A percentile compares a stretch with the other conserved stretches of the same genome.
phyloP scores from a whole-genome alignment of 2,888 invertebrate species.

The Heliconius ethilla region DNA sequence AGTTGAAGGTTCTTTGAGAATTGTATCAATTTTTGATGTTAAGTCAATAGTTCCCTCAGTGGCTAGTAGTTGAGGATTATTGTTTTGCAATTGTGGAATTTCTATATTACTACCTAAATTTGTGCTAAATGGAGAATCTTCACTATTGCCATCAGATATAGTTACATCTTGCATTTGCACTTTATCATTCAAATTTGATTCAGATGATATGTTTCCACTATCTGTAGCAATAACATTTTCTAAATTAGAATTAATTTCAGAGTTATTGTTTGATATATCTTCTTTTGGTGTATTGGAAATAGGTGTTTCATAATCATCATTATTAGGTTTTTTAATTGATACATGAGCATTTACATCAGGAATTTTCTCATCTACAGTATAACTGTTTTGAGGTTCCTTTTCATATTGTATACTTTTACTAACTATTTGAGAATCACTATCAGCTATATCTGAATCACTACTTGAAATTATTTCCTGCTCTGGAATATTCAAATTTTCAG shows the following conservation, averaged over 20 bases:
- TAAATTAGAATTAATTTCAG: conserved; percentile 35
- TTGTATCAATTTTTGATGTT: conserved; percentile 39
- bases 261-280: conserved; percentile 15
- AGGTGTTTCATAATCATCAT: background rate
- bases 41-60: conserved; percentile 39
- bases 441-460: background rate
- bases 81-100: conserved; percentile 45
- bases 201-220: conserved; percentile 21
- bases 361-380: background rate
- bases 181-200: conserved; percentile 52
- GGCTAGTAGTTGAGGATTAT: conserved; percentile 46
- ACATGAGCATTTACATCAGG: conserved; percentile 4
- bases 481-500: conserved; percentile 11
- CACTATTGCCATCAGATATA: conserved; percentile 48
- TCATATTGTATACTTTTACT: conserved; percentile 1
- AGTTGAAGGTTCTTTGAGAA: conserved; percentile 23
- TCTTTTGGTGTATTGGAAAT: conserved; percentile 1
- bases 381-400: conserved; percentile 4
- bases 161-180: conserved; percentile 45
- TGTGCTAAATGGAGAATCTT: conserved; percentile 52
- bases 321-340: conserved; percentile 3
- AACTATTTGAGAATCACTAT: conserved; percentile 8
- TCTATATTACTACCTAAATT: conserved; percentile 45
- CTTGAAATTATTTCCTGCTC: conserved; percentile 34
- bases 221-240: background rate